Base-by-base conservation (phyloP, 2,888 invertebrate species). In the Orthosia cruda region DNA sequence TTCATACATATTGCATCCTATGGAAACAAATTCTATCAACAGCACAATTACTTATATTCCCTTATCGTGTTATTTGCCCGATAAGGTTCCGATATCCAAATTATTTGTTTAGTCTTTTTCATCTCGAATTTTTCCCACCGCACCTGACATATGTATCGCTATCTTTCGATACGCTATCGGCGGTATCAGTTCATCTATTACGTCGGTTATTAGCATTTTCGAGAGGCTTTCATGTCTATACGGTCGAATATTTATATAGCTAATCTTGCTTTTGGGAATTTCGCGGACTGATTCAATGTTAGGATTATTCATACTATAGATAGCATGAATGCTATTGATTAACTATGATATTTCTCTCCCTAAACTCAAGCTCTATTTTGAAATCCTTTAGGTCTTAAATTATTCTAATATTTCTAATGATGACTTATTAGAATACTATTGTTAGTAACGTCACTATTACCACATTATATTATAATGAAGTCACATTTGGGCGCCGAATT, bases 131-230 rank as follows among this genome's bases (percentile, higher is more conserved):
- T 79, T 76, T 76, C 76, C 57, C 74, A 74, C 74, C 71, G 80
- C 84, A 90, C 89, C 88, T 89, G 89, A 84, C 90, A 86, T 90
- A 40, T 40, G 40, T 40, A 90, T 91, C 90, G 82, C 49, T 89
- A 87, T 81, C 72, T 81, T 74, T 74, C 77, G 89, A 91, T 92
- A 90, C 49, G 71, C 67, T 91, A 91, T 93, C 91, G 77, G 68
- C 67, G 81, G 77, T 89, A 88, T 84, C 84, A 81, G 77, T 81
- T 85, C 87, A 86, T 83, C 83, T 87, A 90, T 90, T 91, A 91
- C 88, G 85, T 78, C 84, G 91, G 86, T 90, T 93, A 93, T 94
- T 94, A 93, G 86, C 91, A 80, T 91, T 89, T 89, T 93, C 81
- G 89, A 93, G 93, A 91, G 93, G 88, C 86, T 91, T 90, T 91